A percentile compares a stretch with the other conserved stretches of the same genome.
These are phyloP conservation scores for Uloborus plumipes DNA, from an alignment of 2,888 invertebrate species.

Conservation along the genomic window DNA sequence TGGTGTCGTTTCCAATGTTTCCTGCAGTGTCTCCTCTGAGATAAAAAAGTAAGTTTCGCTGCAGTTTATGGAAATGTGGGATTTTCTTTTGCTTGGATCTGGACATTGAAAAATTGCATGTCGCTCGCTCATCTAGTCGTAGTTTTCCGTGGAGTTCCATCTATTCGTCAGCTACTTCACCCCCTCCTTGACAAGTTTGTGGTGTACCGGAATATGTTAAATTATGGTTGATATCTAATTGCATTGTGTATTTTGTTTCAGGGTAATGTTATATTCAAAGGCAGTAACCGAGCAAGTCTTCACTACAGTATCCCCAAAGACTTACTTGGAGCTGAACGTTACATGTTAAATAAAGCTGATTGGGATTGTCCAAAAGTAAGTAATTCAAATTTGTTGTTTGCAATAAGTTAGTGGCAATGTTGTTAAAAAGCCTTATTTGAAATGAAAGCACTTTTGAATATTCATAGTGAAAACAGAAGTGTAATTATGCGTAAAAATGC, in stretches of 20 bases:
- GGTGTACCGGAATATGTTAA: slow-evolving; percentile 44
- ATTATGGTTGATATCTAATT: slow-evolving; percentile 16
- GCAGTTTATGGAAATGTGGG: background rate
- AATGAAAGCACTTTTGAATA: too few relatives aligned
- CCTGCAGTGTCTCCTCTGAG: background rate
- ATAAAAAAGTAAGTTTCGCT: background rate
- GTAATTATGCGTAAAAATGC: too few relatives aligned
- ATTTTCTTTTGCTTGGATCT: slow-evolving; percentile 6
- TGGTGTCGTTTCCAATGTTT: too few relatives aligned
- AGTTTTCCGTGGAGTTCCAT: slow-evolving; percentile 41
- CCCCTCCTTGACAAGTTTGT: slow-evolving; percentile 56
- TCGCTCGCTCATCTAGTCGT: slow-evolving; percentile 43
- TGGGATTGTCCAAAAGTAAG: slow-evolving; percentile 73
- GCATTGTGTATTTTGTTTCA: slow-evolving; percentile 74
- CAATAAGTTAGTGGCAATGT: too few relatives aligned
- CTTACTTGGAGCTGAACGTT: slow-evolving; percentile 66
- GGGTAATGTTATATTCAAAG: slow-evolving; percentile 81
- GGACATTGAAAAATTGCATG: slow-evolving; percentile 37
- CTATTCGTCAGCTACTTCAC: slow-evolving; percentile 32
- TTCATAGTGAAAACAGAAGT: too few relatives aligned
- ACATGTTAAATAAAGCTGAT: slow-evolving; percentile 68
- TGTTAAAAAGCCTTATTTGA: too few relatives aligned
- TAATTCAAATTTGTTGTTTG: background rate
- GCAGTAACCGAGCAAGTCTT: slow-evolving; percentile 79
- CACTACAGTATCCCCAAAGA: slow-evolving; percentile 83